These are phyloP conservation scores for Drosophila littoralis DNA, from an alignment of 1,140 invertebrate genomes.

Conservation along the genomic window DNA sequence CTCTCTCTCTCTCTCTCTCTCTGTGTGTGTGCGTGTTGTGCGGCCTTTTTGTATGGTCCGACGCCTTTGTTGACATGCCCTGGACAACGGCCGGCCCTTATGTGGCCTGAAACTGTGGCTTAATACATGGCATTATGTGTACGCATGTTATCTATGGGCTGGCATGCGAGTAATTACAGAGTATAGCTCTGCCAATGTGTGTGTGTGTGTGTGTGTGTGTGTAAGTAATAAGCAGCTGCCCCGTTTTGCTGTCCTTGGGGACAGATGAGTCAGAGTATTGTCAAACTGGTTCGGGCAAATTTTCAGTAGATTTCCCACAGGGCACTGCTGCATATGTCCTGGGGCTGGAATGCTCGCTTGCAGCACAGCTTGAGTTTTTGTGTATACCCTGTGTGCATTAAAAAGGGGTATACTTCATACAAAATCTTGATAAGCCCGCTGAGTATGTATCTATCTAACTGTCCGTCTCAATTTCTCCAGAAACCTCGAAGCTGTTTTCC, in stretches of 20 bases:
- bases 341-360: neutral
- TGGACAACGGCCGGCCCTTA: slow-evolving; percentile 29
- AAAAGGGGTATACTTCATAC: neutral
- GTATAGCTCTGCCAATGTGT: neutral
- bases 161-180: slow-evolving; percentile 64
- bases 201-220: slow-evolving; percentile 6
- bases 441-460: no score
- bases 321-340: neutral
- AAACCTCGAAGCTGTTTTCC: no score
- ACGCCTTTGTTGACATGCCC: slow-evolving; percentile 59
- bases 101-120: slow-evolving; percentile 20
- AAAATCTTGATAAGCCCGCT: neutral
- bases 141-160: slow-evolving; percentile 54
- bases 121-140: slow-evolving; percentile 65
- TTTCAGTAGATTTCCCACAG: slow-evolving; percentile 70
- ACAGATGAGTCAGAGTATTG: slow-evolving; percentile 45
- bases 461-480: no score
- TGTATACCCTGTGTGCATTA: neutral
- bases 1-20: slow-evolving; percentile 17
- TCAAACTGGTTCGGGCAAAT: slow-evolving; percentile 34
- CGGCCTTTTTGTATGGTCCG: slow-evolving; percentile 7
- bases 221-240: slow-evolving; percentile 66
- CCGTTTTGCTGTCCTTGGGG: slow-evolving; percentile 59
- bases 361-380: neutral
- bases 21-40: slow-evolving; percentile 9